Conservation (phyloP, 2,888 invertebrate species). For the Eristalis tenax region DNA sequence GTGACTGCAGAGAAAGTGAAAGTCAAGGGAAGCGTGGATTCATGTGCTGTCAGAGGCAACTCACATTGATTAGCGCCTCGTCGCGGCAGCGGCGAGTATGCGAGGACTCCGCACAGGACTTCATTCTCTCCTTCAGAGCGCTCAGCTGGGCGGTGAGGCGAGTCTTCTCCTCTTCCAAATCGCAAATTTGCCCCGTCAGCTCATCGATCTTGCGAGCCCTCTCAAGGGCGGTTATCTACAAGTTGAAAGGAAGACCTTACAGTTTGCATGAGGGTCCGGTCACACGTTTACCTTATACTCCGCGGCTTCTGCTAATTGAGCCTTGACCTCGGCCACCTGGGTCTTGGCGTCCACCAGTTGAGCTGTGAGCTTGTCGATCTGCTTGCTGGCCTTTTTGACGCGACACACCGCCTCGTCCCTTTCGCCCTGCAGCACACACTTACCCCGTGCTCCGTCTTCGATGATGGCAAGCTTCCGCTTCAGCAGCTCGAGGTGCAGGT, state of each 20-base stretch:
- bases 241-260: background rate
- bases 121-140: conserved; percentile 78
- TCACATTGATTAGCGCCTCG: conserved; percentile 80
- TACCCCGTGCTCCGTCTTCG: conserved; percentile 87
- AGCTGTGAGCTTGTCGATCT: conserved; percentile 90
- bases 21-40: conserved; percentile 82
- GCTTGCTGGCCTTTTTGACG: conserved; percentile 90
- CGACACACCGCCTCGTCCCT: conserved; percentile 87
- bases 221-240: conserved; percentile 90
- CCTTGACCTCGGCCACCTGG: conserved; percentile 91
- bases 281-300: conserved; percentile 87
- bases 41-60: conserved; percentile 21
- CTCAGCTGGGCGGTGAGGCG: conserved; percentile 81
- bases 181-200: conserved; percentile 89
- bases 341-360: conserved; percentile 92
- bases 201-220: conserved; percentile 92
- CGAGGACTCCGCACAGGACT: conserved; percentile 79
- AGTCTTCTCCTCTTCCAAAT: conserved; percentile 89
- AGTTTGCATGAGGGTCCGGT: background rate
- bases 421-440: conserved; percentile 85
- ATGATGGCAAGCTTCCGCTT: conserved; percentile 92
- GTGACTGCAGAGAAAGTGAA: conserved; percentile 81
- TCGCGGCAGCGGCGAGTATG: conserved; percentile 80
- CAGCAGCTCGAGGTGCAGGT: conserved; percentile 93
- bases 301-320: conserved; percentile 91